These are phyloP conservation scores for Lordiphosa collinella DNA, from an alignment of 1,140 invertebrate species.

Conservation along the genomic window DNA sequence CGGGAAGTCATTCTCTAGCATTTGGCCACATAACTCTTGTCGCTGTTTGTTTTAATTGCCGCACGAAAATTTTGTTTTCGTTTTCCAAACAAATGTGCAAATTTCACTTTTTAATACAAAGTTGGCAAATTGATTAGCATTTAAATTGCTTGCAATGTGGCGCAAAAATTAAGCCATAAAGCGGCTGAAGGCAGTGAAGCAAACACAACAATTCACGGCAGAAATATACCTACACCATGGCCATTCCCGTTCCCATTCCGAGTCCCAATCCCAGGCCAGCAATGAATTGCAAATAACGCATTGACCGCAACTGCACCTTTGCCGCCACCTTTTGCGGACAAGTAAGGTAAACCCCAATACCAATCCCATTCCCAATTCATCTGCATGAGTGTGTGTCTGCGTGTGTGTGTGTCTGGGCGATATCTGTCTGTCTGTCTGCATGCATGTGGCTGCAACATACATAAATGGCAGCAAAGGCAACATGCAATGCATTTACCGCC, in stretches of 20 bases:
- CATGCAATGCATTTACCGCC: slow-evolving; percentile 71
- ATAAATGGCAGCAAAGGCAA: slow-evolving; percentile 63
- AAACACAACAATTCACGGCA: slow-evolving; percentile 11
- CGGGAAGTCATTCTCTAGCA: neutral
- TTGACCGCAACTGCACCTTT: slow-evolving; percentile 72
- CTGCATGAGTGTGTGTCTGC: slow-evolving; percentile 14
- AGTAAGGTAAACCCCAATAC: slow-evolving; percentile 59
- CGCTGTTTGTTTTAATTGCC: slow-evolving; percentile 50
- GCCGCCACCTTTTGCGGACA: slow-evolving; percentile 68
- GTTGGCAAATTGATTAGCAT: slow-evolving; percentile 67
- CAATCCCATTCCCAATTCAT: slow-evolving; percentile 29
- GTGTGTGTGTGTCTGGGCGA: slow-evolving; percentile 21
- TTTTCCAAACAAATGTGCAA: slow-evolving; percentile 19
- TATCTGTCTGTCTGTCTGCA: slow-evolving; percentile 48
- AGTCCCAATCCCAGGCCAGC: slow-evolving; percentile 51
- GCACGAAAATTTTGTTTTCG: too few relatives aligned
- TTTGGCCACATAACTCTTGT: slow-evolving; percentile 34
- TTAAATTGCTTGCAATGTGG: slow-evolving; percentile 69
- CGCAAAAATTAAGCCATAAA: slow-evolving; percentile 69
- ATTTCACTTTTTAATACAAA: slow-evolving; percentile 28
- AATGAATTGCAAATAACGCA: slow-evolving; percentile 76
- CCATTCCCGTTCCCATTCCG: slow-evolving; percentile 19
- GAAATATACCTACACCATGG: slow-evolving; percentile 9
- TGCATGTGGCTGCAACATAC: slow-evolving; percentile 44
- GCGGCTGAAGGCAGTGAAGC: too few relatives aligned